Percentiles rank a stretch among this genome's conserved stretches.
phyloP scores from a whole-genome alignment of 2,888 invertebrate species.

The Sthenelais limicola region DNA sequence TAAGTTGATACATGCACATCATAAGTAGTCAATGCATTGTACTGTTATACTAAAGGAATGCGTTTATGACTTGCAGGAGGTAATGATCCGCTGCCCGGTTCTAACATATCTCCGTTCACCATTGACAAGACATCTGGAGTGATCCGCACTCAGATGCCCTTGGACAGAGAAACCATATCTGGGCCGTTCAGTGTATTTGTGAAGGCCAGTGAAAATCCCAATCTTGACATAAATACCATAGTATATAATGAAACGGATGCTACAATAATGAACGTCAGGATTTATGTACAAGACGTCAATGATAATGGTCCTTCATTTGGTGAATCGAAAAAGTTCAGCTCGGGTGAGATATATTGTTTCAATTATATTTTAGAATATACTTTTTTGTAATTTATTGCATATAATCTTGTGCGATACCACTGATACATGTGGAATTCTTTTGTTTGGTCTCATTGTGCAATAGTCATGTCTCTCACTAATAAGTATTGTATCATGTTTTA shows the following conservation, averaged over 20 bases:
- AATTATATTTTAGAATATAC: background rate
- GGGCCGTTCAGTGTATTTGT: background rate
- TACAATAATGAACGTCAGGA: background rate
- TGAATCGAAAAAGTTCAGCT: background rate
- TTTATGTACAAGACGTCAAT: background rate
- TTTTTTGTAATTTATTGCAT: background rate
- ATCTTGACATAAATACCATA: slow-evolving; percentile 1
- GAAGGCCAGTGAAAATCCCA: slow-evolving; percentile 5
- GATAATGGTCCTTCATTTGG: slow-evolving; percentile 24
- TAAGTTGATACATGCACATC: too few species aligned
- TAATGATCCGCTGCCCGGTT: slow-evolving; percentile 44
- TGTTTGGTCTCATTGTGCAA: background rate
- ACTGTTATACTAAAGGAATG: too few species aligned
- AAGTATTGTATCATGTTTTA: too few species aligned
- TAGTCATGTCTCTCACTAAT: background rate
- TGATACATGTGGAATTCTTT: background rate
- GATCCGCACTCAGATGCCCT: slow-evolving; percentile 44
- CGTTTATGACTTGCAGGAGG: slow-evolving; percentile 25
- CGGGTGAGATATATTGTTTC: slow-evolving; percentile 1
- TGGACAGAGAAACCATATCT: background rate
- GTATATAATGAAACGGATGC: background rate
- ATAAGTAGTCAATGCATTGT: too few species aligned
- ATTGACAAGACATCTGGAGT: slow-evolving; percentile 56
- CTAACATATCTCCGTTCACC: slow-evolving; percentile 55
- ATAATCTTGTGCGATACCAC: background rate